These are phyloP conservation scores for Pleuronectes platessa DNA, from an alignment of 2,113 vertebrate genomes.

Conservation along the genomic window DNA sequence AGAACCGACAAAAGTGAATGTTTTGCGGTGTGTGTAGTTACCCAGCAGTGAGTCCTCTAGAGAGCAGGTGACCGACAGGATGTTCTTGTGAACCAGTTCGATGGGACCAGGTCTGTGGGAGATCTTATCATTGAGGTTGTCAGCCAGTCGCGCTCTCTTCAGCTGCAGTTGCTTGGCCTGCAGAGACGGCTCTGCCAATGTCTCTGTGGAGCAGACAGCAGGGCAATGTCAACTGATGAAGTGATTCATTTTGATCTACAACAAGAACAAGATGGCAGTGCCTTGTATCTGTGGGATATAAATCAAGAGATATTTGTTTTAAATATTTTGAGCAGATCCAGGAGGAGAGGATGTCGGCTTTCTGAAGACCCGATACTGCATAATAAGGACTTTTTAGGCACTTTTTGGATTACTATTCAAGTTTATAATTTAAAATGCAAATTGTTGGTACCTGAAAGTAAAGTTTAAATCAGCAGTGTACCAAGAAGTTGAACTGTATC, in stretches of 20 bases:
- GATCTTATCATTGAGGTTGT: conserved; percentile 98
- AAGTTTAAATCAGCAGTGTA: no score
- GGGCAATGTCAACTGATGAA: background rate
- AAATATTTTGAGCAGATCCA: no score
- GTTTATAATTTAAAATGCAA: no score
- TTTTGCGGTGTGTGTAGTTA: conserved; percentile 34
- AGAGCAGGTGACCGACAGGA: conserved; percentile 90
- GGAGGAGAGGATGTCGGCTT: no score
- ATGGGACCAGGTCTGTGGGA: conserved; percentile 96
- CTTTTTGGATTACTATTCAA: no score
- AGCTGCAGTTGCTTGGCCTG: conserved; percentile 98
- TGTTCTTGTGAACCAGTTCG: conserved; percentile 97
- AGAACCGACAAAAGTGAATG: background rate
- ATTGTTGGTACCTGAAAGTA: no score
- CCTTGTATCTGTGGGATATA: background rate
- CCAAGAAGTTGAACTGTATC: no score
- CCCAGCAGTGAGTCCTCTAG: conserved; percentile 77
- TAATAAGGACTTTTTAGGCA: no score
- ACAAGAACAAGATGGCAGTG: background rate
- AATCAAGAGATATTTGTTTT: background rate
- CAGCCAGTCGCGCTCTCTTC: conserved; percentile 93
- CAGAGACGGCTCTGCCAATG: conserved; percentile 95
- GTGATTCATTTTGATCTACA: background rate
- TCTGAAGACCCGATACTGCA: no score
- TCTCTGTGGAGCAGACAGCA: conserved; percentile 83